These are phyloP conservation scores for Odontamblyopus rebecca DNA, from an alignment of 2,797 vertebrate species.

Conservation along the genomic window DNA sequence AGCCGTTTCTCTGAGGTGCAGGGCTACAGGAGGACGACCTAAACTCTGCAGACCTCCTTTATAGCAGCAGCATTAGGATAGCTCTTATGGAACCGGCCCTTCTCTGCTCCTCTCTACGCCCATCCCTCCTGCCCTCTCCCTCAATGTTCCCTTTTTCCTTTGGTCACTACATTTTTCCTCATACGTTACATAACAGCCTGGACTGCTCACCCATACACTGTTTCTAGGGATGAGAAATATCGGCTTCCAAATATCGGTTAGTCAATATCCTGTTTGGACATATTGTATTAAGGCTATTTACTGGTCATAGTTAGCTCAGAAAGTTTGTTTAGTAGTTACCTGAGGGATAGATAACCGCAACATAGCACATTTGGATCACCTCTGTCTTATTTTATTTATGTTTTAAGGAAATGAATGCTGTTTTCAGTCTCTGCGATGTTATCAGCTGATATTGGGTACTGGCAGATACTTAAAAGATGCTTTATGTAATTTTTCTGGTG, in stretches of 20 bases:
- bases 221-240: too few relatives aligned
- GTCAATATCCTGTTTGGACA: background rate
- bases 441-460: too few relatives aligned
- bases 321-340: too few relatives aligned
- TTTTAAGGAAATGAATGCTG: too few relatives aligned
- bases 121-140: slow-evolving; percentile 27
- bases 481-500: too few relatives aligned
- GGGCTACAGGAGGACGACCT: slow-evolving; percentile 2
- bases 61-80: slow-evolving; percentile 28
- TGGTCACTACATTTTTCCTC: slow-evolving; percentile 12
- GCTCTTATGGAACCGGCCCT: slow-evolving; percentile 37
- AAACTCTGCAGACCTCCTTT: slow-evolving; percentile 23
- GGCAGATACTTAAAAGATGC: too few relatives aligned
- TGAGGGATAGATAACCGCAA: too few relatives aligned
- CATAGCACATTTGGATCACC: too few relatives aligned
- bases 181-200: background rate
- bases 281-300: too few relatives aligned
- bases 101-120: slow-evolving; percentile 21
- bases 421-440: too few relatives aligned
- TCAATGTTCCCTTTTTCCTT: slow-evolving; percentile 10
- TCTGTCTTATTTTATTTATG: too few relatives aligned
- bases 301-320: too few relatives aligned
- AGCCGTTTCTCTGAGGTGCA: slow-evolving; percentile 17
- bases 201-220: background rate
- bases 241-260: background rate